Conservation (phyloP, 2,797 vertebrate species). For the Cryptoprocta ferox region DNA sequence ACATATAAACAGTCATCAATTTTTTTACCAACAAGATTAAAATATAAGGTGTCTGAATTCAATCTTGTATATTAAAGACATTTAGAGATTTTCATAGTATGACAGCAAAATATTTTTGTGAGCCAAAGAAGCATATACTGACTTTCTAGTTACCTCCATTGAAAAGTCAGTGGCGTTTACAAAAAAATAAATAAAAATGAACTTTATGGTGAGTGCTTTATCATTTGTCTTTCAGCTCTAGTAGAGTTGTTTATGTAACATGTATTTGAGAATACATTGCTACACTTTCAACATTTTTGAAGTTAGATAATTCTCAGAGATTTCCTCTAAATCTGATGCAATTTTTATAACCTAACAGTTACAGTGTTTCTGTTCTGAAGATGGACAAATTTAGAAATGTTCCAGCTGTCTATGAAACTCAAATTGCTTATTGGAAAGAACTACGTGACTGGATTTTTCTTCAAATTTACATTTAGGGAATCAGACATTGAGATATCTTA, state of each 20-base stretch:
- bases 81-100: not conserved
- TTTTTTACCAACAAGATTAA: not conserved
- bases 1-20: not conserved
- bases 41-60: not conserved
- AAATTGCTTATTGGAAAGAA: conserved; percentile 66
- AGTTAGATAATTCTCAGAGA: conserved; percentile 29
- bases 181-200: not conserved
- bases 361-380: conserved; percentile 66
- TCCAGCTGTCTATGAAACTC: conserved; percentile 52
- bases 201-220: not conserved
- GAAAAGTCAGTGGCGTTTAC: not conserved
- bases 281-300: conserved; percentile 8
- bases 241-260: not conserved
- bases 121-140: not conserved
- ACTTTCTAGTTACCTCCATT: not conserved
- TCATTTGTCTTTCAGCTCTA: not conserved
- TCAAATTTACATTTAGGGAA: conserved; percentile 47
- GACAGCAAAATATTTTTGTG: not conserved
- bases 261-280: conserved; percentile 3
- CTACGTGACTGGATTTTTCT: conserved; percentile 29
- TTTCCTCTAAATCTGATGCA: not conserved
- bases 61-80: not conserved
- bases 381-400: conserved; percentile 69
- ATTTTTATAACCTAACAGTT: conserved; percentile 62
- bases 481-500: conserved; percentile 44